phyloP scores from a whole-genome alignment of 2,797 vertebrate species.

The Kryptolebias ocellatus region DNA sequence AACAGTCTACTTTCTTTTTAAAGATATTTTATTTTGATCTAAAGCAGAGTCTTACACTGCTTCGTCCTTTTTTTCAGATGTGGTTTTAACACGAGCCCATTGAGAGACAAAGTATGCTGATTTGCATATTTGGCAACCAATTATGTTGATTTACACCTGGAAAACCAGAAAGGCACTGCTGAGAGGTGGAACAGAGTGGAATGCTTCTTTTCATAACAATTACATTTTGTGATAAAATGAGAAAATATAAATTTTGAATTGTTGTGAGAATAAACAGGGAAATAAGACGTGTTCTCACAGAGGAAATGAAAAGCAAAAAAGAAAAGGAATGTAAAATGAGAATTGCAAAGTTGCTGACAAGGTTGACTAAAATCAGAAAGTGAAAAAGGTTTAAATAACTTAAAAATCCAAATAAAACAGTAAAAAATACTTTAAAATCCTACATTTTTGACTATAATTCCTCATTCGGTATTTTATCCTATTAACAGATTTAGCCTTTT shows the following conservation, averaged over 20 bases:
- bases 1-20: neutral
- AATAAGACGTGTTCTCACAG: neutral
- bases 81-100: neutral
- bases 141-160: neutral
- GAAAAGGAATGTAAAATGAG: too few relatives aligned
- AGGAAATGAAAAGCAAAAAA: too few relatives aligned
- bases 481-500: too few relatives aligned
- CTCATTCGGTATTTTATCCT: too few relatives aligned
- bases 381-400: too few relatives aligned
- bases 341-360: too few relatives aligned
- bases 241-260: neutral
- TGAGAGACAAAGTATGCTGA: neutral
- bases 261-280: neutral
- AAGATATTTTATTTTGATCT: constrained; percentile 3
- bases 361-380: too few relatives aligned
- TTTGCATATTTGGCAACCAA: neutral
- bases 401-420: too few relatives aligned
- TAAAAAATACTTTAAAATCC: too few relatives aligned
- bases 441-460: too few relatives aligned
- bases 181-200: neutral
- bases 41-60: neutral
- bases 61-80: neutral
- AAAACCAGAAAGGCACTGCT: neutral
- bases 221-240: neutral
- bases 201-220: neutral